A percentile compares a stretch with the other conserved stretches of the same genome.
Evolutionary conservation across 2,113 vertebrate species (phyloP).

Genomic region (Siniperca chuatsi): DNA sequence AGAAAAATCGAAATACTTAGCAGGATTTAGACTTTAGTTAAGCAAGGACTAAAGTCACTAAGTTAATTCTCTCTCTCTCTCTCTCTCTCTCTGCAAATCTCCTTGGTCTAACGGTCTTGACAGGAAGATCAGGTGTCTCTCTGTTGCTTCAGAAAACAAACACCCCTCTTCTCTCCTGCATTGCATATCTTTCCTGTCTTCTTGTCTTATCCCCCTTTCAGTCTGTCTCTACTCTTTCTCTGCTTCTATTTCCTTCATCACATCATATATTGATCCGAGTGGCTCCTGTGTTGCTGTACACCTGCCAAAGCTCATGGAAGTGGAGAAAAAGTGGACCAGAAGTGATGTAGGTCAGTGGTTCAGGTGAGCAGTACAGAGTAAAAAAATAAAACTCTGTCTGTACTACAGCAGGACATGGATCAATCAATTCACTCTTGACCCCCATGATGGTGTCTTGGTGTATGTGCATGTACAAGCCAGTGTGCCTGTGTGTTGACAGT

Average conservation of each 20-base stretch:
- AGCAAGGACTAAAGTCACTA: slow-evolving; percentile 14
- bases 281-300: background rate
- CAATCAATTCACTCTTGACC: slow-evolving; percentile 40
- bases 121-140: slow-evolving; percentile 63
- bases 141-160: slow-evolving; percentile 64
- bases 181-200: background rate
- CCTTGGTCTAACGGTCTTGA: slow-evolving; percentile 50
- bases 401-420: slow-evolving; percentile 12
- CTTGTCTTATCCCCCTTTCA: background rate
- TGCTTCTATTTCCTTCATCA: background rate
- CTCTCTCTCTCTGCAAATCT: slow-evolving; percentile 31
- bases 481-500: slow-evolving; percentile 49
- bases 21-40: background rate
- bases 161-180: slow-evolving; percentile 36
- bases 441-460: slow-evolving; percentile 12
- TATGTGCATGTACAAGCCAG: background rate
- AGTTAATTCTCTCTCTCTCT: slow-evolving; percentile 6
- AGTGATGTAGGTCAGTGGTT: slow-evolving; percentile 65
- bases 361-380: slow-evolving; percentile 36
- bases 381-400: background rate
- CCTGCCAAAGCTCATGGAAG: slow-evolving; percentile 19
- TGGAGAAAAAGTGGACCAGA: slow-evolving; percentile 29
- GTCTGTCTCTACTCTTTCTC: background rate
- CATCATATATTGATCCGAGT: background rate
- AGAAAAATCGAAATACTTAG: background rate